Base-by-base conservation (phyloP, 2,888 invertebrate genomes). In the Hypercompe scribonia region DNA sequence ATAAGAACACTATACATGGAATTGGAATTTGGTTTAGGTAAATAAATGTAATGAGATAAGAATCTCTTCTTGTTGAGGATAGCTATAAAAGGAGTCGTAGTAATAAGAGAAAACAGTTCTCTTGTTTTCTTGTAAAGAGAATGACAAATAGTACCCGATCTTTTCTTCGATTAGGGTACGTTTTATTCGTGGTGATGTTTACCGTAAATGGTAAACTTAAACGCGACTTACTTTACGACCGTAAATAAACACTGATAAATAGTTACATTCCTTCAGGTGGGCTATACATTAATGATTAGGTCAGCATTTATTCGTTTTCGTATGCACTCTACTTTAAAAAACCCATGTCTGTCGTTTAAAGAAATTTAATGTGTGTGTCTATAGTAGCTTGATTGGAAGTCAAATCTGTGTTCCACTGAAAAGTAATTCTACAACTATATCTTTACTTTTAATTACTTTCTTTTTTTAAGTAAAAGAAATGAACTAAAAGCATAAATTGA, bases 321-420 rank as follows among this genome's bases (percentile, higher is more conserved):
- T 69, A 24, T 58, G 61, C 39, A 24, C 31, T 18, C 31, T 13
- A 42, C 61, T 42, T 72, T 76, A 73, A 80, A n/a, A 78, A 76
- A 81, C 81, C 81, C 83, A 79, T 78, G 65, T 75, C 70, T 34
- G 58, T 54, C 78, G 81, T 84, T 78, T 71, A 83, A 84, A 84
- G 77, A 74, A 68, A 54, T 65, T 67, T 50, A 31, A 65, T 31
- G 50, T 33, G 74, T 72, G 64, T 73, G 72, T 68, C 73, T 72
- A 54, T 50, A 36, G 50, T 50, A 36, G 28, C 4, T 68, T 68
- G 58, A 68, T 34, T 63, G 36, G 34, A 10, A 68, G 50, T 68
- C 54, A 34, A 68, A n/a, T 8, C 24, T 54, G 68, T 15, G 50
- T 68, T 68, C 34, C 7, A 50, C 50, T 54, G 68, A 68, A 68